Evolutionary conservation across 2,113 vertebrate genomes (phyloP).

Genomic region (Urocynchramus pylzowi): DNA sequence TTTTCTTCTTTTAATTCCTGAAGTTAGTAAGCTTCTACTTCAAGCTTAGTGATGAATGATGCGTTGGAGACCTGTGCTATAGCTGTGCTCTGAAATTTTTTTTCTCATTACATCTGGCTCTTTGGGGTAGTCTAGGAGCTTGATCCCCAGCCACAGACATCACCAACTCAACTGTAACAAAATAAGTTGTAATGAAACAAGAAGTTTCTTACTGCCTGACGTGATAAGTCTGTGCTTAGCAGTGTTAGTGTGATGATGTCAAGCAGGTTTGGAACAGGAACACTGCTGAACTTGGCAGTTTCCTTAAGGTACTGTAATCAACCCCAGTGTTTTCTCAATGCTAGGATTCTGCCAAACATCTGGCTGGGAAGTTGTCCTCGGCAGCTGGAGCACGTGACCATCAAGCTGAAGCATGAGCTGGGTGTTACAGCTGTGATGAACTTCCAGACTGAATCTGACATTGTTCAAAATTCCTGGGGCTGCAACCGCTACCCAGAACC

Average conservation of each 20-base stretch:
- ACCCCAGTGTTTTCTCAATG: neutral
- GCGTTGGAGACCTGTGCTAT: neutral
- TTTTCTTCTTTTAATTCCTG: neutral
- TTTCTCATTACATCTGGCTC: neutral
- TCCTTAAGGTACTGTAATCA: neutral
- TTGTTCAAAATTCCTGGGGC: conserved; percentile 88
- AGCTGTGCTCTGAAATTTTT: neutral
- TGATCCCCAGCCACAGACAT: neutral
- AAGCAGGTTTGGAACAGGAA: neutral
- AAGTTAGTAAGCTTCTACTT: neutral
- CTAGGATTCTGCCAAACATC: conserved; percentile 88
- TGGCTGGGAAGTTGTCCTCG: conserved; percentile 97
- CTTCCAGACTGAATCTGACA: conserved; percentile 92
- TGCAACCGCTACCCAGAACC: conserved; percentile 83
- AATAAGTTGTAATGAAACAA: neutral
- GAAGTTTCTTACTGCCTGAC: neutral
- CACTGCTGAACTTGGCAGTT: neutral
- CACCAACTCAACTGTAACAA: neutral
- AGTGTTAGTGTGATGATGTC: neutral
- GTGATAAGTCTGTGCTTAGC: neutral
- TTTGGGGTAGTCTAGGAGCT: neutral
- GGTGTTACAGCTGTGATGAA: conserved; percentile 93
- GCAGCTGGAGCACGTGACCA: conserved; percentile 87
- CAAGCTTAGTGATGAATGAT: neutral
- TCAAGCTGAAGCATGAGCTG: conserved; percentile 91